Percentiles rank a stretch among this genome's conserved stretches.
phyloP scores from a whole-genome alignment of 2,797 vertebrate species.

The Pelobates cultripes region DNA sequence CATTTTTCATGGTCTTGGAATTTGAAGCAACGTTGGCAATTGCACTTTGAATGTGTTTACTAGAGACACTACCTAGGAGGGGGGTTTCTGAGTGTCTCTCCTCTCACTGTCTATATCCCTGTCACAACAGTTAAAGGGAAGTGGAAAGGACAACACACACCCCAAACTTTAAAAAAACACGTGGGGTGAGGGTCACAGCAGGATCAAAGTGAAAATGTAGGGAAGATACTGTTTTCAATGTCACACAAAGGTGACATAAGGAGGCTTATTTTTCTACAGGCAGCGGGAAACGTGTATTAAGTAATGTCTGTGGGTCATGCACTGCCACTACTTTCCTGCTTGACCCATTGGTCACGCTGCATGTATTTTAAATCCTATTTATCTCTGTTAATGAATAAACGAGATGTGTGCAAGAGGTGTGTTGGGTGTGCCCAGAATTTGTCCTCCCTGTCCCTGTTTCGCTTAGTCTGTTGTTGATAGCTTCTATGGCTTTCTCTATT shows the following conservation, averaged over 20 bases:
- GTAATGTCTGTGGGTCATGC: too few relatives aligned
- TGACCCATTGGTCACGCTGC: too few relatives aligned
- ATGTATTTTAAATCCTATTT: too few relatives aligned
- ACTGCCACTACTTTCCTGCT: too few relatives aligned
- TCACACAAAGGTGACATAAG: background rate
- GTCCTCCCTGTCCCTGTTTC: too few relatives aligned
- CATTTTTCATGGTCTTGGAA: constrained; percentile 46
- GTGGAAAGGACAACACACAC: background rate
- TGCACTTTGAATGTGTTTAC: constrained; percentile 1
- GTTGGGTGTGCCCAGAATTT: too few relatives aligned
- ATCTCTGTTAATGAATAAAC: too few relatives aligned
- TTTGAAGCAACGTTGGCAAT: constrained; percentile 20
- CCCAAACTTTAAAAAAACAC: background rate
- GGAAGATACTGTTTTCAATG: background rate
- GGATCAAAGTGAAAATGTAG: background rate
- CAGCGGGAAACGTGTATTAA: too few relatives aligned
- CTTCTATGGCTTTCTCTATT: too few relatives aligned
- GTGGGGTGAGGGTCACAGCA: background rate
- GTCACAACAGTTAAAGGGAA: background rate
- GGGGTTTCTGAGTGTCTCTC: background rate
- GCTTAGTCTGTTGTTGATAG: too few relatives aligned
- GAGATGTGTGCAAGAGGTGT: too few relatives aligned
- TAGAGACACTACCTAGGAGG: background rate
- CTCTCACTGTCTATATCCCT: background rate
- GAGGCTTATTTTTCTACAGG: too few relatives aligned